Percentiles rank a stretch among this genome's conserved stretches.
These are phyloP conservation scores for Casuarius casuarius DNA, from an alignment of 2,113 vertebrate genomes.

Conservation along the genomic window DNA sequence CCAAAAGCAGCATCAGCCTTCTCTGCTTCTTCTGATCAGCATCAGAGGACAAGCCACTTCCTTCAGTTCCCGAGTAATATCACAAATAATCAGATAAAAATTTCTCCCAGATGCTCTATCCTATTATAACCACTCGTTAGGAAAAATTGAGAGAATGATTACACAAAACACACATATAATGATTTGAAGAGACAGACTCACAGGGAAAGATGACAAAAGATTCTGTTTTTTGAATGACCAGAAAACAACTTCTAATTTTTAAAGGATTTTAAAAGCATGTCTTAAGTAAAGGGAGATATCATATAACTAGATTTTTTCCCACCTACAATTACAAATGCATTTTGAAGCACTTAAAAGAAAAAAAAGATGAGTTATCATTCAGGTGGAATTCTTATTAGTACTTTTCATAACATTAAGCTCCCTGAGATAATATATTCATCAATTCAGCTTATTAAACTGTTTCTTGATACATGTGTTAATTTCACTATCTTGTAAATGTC, in stretches of 20 bases:
- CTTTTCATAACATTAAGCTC: not conserved
- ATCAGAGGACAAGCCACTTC: not conserved
- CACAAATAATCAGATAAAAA: not conserved
- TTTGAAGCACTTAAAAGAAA: not conserved
- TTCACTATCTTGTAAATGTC: not conserved
- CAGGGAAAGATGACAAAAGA: not conserved
- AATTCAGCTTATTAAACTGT: not conserved
- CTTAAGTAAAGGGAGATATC: not conserved
- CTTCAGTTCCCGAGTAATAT: not conserved
- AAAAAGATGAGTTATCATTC: not conserved
- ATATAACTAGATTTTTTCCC: not conserved
- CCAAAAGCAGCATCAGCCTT: not conserved
- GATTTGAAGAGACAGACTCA: not conserved
- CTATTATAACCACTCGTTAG: not conserved
- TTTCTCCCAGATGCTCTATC: not conserved
- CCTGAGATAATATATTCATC: not conserved
- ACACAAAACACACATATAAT: not conserved
- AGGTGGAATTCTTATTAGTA: not conserved
- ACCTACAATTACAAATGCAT: not conserved
- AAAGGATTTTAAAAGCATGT: not conserved
- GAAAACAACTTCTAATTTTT: not conserved
- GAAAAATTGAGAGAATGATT: not conserved
- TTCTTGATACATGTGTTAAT: not conserved
- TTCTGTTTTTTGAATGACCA: rapidly evolving
- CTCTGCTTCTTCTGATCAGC: not conserved